These are phyloP conservation scores for Paramisgurnus dabryanus DNA, from an alignment of 2,113 vertebrate species.

Conservation along the genomic window DNA sequence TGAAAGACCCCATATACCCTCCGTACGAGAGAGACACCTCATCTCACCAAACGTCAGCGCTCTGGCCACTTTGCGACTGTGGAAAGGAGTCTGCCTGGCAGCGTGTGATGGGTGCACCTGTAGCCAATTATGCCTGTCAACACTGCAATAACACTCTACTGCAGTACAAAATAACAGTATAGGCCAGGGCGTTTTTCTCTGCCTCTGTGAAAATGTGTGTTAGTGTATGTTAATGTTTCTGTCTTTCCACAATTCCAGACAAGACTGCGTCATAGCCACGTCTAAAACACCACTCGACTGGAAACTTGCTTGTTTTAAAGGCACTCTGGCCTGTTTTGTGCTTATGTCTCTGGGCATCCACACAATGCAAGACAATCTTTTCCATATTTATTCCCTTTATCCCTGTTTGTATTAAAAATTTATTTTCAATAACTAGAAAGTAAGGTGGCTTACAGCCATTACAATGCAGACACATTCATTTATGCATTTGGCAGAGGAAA, in stretches of 20 bases:
- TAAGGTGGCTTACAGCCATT: background rate
- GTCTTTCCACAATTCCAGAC: slow-evolving; percentile 1
- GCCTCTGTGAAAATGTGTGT: background rate
- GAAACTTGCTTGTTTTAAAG: background rate
- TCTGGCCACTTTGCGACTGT: background rate
- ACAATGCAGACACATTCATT: too few relatives aligned
- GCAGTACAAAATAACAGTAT: background rate
- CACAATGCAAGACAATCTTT: background rate
- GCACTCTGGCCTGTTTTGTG: background rate
- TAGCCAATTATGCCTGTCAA: background rate
- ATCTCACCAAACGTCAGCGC: background rate
- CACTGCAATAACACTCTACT: slow-evolving; percentile 4
- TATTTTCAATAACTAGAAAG: background rate
- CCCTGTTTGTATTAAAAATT: background rate
- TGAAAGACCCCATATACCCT: background rate
- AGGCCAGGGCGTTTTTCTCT: slow-evolving; percentile 1
- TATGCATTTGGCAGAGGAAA: too few relatives aligned
- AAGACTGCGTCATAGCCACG: background rate
- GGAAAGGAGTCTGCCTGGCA: slow-evolving; percentile 2
- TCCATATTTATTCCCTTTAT: background rate
- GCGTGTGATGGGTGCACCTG: slow-evolving; percentile 17
- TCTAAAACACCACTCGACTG: slow-evolving; percentile 2
- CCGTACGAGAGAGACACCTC: background rate
- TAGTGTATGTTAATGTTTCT: background rate
- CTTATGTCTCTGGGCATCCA: background rate